Evolutionary conservation across 2,797 vertebrate genomes (phyloP).

Genomic region (Sebastiscus albofasciatus): DNA sequence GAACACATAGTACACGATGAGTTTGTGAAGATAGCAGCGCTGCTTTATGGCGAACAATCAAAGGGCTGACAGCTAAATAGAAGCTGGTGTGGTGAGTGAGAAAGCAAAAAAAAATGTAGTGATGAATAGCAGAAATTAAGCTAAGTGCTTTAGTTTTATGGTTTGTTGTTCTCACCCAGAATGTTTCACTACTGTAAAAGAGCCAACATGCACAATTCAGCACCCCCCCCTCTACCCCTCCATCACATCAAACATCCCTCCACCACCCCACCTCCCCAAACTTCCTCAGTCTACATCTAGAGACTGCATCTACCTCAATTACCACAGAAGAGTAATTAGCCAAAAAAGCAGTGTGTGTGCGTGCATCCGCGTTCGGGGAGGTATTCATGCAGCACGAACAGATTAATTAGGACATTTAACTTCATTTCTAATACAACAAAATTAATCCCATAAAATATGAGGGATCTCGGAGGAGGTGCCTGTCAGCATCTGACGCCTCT

Average conservation of each 20-base stretch:
- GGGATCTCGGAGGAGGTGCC: conserved; percentile 90
- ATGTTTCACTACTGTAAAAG: conserved; percentile 55
- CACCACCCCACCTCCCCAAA: conserved; percentile 43
- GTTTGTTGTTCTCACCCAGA: conserved; percentile 54
- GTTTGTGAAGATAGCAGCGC: conserved; percentile 2
- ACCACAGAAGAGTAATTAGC: conserved; percentile 88
- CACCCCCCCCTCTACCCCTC: not conserved
- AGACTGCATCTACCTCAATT: conserved; percentile 78
- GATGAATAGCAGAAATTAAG: conserved; percentile 61
- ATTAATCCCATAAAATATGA: conserved; percentile 95
- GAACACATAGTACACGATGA: not conserved
- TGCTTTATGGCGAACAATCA: conserved; percentile 24
- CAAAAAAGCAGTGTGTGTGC: conserved; percentile 76
- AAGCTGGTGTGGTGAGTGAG: conserved; percentile 20
- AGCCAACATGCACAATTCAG: conserved; percentile 57
- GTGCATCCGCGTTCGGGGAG: conserved; percentile 64
- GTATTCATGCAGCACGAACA: conserved; percentile 88
- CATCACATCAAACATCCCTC: conserved; percentile 41
- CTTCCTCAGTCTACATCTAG: conserved; percentile 64
- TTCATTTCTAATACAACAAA: conserved; percentile 94
- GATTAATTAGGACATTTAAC: conserved; percentile 97
- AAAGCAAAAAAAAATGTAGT: conserved; percentile 25
- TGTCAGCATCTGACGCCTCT: conserved; percentile 91
- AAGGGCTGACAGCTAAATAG: conserved; percentile 28
- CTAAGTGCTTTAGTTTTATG: conserved; percentile 61